phyloP scores from a whole-genome alignment of 92 coral and sea anemone genomes.

The Plumapathes pennacea region DNA sequence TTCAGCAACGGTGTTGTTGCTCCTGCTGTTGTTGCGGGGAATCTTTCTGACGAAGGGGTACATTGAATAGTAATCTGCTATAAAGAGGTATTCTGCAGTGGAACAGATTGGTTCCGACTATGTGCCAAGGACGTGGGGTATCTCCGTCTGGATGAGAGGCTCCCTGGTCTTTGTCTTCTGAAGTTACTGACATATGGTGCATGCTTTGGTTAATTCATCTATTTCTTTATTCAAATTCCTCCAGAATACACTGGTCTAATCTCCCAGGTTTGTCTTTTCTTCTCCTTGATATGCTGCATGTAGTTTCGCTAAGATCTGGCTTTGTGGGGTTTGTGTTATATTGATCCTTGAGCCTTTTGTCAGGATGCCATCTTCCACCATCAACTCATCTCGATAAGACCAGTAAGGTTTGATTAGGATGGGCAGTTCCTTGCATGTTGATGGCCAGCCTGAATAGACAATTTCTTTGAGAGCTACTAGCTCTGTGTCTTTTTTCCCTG shows the following conservation, averaged over 20 bases:
- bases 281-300: constrained; percentile 40
- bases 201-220: too few relatives aligned
- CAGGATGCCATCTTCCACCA: not conserved
- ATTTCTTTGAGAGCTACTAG: too few relatives aligned
- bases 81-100: constrained; percentile 22
- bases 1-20: too few relatives aligned
- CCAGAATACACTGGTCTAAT: constrained; percentile 47
- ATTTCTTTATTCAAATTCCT: constrained; percentile 47
- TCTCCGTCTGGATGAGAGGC: constrained; percentile 55
- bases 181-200: too few relatives aligned
- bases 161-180: too few relatives aligned
- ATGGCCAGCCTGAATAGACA: too few relatives aligned
- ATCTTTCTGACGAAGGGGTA: constrained; percentile 57
- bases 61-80: constrained; percentile 50
- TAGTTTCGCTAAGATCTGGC: constrained; percentile 10
- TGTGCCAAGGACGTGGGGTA: too few relatives aligned
- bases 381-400: not conserved
- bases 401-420: constrained; percentile 4
- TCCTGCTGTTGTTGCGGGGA: constrained; percentile 52
- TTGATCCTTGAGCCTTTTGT: constrained; percentile 12
- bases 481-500: too few relatives aligned
- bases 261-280: constrained; percentile 52
- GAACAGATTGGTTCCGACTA: constrained; percentile 44
- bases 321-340: constrained; percentile 5
- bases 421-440: too few relatives aligned